Evolutionary conservation across 2,888 invertebrate species (phyloP).

Genomic region (Pammene aurita): DNA sequence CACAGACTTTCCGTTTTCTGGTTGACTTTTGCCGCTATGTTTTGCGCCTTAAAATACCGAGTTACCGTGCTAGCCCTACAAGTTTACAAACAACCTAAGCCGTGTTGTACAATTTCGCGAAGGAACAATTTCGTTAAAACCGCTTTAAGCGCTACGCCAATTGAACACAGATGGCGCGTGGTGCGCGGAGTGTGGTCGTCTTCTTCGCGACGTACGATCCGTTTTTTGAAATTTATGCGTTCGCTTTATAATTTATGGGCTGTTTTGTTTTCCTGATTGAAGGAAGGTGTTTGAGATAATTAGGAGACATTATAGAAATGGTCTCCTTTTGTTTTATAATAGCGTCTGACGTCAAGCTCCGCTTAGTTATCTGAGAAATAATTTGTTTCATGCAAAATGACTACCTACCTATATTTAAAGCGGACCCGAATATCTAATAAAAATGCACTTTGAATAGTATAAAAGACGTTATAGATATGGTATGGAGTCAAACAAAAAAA

Average conservation of each 20-base stretch:
- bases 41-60: neutral
- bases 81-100: conserved; percentile 43
- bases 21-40: too few relatives aligned
- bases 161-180: conserved; percentile 78
- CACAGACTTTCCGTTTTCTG: too few relatives aligned
- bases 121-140: conserved; percentile 67
- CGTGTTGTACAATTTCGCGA: conserved; percentile 54
- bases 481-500: neutral
- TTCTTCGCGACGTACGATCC: conserved; percentile 56
- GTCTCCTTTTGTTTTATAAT: neutral
- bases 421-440: neutral
- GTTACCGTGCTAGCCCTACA: conserved; percentile 13
- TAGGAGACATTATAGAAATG: conserved; percentile 7
- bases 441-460: neutral
- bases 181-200: conserved; percentile 75
- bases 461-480: neutral
- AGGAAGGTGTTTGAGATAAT: conserved; percentile 29
- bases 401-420: too few relatives aligned
- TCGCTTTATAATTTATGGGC: conserved; percentile 53
- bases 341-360: too few relatives aligned
- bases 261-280: conserved; percentile 43
- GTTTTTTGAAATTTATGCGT: conserved; percentile 60
- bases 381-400: neutral
- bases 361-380: too few relatives aligned
- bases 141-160: conserved; percentile 70